These are phyloP conservation scores for Ifrita kowaldi DNA, from an alignment of 2,113 vertebrate genomes.

Conservation along the genomic window DNA sequence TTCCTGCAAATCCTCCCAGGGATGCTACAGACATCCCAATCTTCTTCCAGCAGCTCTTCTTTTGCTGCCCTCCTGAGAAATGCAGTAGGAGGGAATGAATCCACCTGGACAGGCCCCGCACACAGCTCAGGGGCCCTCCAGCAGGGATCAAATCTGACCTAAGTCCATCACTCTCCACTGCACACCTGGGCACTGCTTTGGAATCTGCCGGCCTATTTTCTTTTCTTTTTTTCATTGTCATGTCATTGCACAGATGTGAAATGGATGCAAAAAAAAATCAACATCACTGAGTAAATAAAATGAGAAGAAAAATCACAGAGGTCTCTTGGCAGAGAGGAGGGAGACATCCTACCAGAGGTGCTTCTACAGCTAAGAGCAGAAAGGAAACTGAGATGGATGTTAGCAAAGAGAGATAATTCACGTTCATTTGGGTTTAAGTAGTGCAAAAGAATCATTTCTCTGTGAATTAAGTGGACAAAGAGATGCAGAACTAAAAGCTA, in stretches of 20 bases:
- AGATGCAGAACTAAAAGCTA: conserved; percentile 45
- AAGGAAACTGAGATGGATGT: conserved; percentile 28
- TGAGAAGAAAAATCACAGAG: conserved; percentile 1
- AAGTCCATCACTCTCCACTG: neutral
- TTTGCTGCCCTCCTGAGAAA: conserved; percentile 28
- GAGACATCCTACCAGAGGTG: neutral
- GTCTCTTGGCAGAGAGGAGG: neutral
- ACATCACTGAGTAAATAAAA: neutral
- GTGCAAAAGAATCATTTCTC: conserved; percentile 31
- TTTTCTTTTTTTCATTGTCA: neutral
- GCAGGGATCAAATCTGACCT: neutral
- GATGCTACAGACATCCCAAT: conserved; percentile 21
- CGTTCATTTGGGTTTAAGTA: conserved; percentile 57
- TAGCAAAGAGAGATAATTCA: conserved; percentile 54
- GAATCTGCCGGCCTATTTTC: neutral
- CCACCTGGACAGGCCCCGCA: neutral
- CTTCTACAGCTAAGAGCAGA: conserved; percentile 55
- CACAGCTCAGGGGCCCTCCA: neutral
- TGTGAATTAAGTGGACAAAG: conserved; percentile 45
- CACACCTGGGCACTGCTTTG: neutral
- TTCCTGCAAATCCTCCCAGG: conserved; percentile 37
- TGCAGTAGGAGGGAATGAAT: neutral
- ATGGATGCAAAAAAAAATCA: neutral
- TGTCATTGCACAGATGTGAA: conserved; percentile 1
- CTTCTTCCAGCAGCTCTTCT: conserved; percentile 42